Evolutionary conservation across 2,113 vertebrate genomes (phyloP).

Genomic region (Ptilorrhoa leucosticta): DNA sequence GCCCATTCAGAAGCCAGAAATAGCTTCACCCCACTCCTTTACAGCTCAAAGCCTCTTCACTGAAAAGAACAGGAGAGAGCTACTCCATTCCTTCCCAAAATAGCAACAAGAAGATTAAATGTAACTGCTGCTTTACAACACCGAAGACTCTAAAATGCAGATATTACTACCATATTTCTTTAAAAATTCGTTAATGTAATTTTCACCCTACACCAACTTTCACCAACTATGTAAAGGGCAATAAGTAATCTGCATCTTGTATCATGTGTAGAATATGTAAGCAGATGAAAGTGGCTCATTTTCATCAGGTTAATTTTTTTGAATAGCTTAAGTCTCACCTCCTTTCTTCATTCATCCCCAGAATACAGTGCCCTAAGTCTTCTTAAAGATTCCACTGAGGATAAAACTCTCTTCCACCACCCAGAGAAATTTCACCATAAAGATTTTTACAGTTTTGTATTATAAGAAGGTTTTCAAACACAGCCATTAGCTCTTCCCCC

Average conservation of each 20-base stretch:
- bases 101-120: background rate
- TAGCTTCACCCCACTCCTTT: fast-evolving
- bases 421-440: background rate
- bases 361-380: background rate
- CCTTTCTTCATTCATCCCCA: background rate
- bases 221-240: background rate
- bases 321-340: background rate
- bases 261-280: background rate
- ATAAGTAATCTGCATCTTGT: background rate
- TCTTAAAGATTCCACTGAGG: background rate
- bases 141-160: background rate
- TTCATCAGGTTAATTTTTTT: background rate
- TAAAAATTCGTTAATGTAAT: background rate
- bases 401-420: background rate
- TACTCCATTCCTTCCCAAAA: background rate
- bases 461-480: background rate
- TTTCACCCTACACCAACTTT: background rate
- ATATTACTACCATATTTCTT: background rate
- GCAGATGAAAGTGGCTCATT: background rate
- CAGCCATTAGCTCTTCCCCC: background rate
- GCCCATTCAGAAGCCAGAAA: background rate
- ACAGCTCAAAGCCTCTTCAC: background rate
- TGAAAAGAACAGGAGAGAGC: background rate
- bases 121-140: background rate
- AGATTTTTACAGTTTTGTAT: background rate